Evolutionary conservation across 2,888 invertebrate species (phyloP), one percentile per base, ranked within the genome.

Genomic region (Caenorhabditis plicata): DNA sequence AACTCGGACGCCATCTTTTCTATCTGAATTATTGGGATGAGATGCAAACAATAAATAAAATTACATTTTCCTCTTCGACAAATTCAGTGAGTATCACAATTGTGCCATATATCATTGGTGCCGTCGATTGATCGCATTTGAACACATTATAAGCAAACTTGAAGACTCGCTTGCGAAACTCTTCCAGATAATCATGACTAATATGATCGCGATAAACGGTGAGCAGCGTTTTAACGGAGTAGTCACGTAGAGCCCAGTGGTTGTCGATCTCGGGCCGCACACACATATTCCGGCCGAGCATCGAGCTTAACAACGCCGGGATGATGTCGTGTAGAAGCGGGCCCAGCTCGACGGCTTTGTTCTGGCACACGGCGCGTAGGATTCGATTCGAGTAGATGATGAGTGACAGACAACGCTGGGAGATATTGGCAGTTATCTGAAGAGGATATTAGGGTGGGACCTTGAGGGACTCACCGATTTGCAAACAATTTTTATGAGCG

Each of bases 221-320:
- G 11, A 58, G 40, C 17, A 71, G 46, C 4, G 71, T 71, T 35
- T 64, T 67, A 2, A 56, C 44, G 9, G 71, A 54, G 36, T 62
- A 71, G 31, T 71, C 71, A 19, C 71, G 39, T 11, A 71, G 43
- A 1, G 68, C 67, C 69, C 69, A 71, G 42, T 71, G 71, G 35
- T 67, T 71, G 35, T 71, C 71, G 8, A 41, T 41, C 8, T 64
- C 63, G 5, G 64, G 67, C 26, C 63, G 49, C 4, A 52, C 19
- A 53, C 69, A 71, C 19, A 71, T 47, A 20, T 60, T 52, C 53
- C 42, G n/a, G 2, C 42, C 42, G 2, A 71, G 42, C 39, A 66
- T 64, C 35, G 69, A 71, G n/a, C 63, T 69, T 0, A 71, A 35
- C 2, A 71, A 44, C 1, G 65, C 56, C 1, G 71, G 71, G n/a